Evolutionary conservation across 2,113 vertebrate genomes (phyloP), one percentile per base, ranked within the genome.

Genomic region (Gallinago media): DNA sequence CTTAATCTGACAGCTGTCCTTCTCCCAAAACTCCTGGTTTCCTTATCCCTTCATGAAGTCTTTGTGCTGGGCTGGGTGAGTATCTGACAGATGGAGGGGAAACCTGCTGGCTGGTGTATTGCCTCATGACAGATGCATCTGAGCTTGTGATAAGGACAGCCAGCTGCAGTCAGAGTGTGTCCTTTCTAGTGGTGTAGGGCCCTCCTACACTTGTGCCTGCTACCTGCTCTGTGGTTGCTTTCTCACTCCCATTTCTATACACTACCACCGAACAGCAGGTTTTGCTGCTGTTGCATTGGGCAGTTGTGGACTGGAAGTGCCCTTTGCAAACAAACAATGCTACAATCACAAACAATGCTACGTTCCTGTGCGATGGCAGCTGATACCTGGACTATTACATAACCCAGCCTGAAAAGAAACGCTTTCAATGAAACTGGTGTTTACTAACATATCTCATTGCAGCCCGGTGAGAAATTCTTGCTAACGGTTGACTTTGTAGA

Each of bases 401-500:
- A 93, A 47, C 40, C 29, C 54, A 46, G 32, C 25, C 50, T 73
- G 54, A 85, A 68, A 36, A 75, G 26, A 92, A 65, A 88, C 1
- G 6, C 38, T 73, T 73, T 66, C 22, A 29, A 11, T 70, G 80
- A 79, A 86, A 66, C 12, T 58, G 22, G 18, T 66, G 34, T 73
- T 90, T 32, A 73, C n/a, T 36, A 72, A 56, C 20, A 50, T 50
- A 18, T 58, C 16, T 58, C 3, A 61, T 79, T 93, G 65, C 54
- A 88, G 25, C 29, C 23, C 7, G 8, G 20, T n/a, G 55, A 66
- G 46, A 90, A 90, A 71, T 83, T 40, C 20, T 88, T 73, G 73
- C 44, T 59, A 1, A 42, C 1, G 0, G 19, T 85, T 0, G 1
- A 65, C 66, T 79, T 93, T 25, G 29, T 49, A 59, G 66, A 66